A percentile compares a stretch with the other conserved stretches of the same genome.
Evolutionary conservation across 2,113 vertebrate genomes (phyloP).

Genomic region (Notiomystis cincta): DNA sequence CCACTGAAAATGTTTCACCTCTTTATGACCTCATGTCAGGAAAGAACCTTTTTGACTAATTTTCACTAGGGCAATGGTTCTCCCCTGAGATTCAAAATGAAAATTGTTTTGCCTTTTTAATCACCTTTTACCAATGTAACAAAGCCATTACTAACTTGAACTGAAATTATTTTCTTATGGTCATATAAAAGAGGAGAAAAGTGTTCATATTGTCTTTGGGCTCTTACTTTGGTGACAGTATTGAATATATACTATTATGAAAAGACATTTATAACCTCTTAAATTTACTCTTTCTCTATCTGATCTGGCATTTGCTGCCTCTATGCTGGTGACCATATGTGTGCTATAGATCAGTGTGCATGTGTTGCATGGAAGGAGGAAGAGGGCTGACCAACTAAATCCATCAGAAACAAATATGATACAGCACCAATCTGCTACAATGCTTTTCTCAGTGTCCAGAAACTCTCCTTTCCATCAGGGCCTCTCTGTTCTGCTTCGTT

Average conservation of each 20-base stretch:
- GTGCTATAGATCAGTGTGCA: background rate
- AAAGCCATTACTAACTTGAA: background rate
- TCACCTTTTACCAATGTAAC: background rate
- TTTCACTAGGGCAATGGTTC: background rate
- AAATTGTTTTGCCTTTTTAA: background rate
- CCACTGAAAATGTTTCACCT: background rate
- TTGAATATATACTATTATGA: background rate
- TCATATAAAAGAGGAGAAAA: background rate
- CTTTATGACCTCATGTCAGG: background rate
- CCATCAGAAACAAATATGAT: background rate
- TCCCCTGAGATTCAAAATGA: background rate
- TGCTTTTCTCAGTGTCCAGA: background rate
- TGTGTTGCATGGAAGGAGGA: background rate
- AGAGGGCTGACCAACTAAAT: background rate
- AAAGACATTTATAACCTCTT: conserved; percentile 32
- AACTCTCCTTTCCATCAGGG: background rate
- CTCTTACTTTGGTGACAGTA: background rate
- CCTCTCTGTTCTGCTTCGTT: background rate
- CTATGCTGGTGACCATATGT: conserved; percentile 37
- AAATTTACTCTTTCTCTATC: conserved; percentile 7
- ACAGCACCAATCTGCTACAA: background rate
- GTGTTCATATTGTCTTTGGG: background rate
- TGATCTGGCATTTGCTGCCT: conserved; percentile 36
- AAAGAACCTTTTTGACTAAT: background rate
- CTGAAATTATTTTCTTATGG: background rate